Evolutionary conservation across 1,140 invertebrate genomes (phyloP).

Genomic region (Achroia grisella): DNA sequence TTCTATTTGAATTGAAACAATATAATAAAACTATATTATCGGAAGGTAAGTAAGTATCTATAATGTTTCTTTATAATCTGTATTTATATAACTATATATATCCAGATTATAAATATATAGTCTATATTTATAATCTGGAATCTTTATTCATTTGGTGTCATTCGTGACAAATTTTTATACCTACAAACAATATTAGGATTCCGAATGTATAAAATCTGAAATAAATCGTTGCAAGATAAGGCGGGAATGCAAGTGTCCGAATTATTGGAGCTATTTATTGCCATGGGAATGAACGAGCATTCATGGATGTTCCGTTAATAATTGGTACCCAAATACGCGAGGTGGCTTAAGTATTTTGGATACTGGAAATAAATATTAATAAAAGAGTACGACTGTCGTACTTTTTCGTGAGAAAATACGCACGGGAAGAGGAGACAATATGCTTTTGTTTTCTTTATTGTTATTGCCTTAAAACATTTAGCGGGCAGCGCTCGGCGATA

Average conservation of each 20-base stretch:
- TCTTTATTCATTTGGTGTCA: no score
- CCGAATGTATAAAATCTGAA: background rate
- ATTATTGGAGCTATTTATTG: constrained; percentile 17
- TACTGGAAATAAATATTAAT: constrained; percentile 62
- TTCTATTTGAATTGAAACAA: no score
- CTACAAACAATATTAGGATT: background rate
- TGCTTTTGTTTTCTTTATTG: constrained; percentile 72
- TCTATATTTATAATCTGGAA: no score
- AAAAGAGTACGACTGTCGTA: constrained; percentile 56
- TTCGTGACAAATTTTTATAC: no score
- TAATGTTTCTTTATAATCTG: no score
- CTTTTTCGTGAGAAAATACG: constrained; percentile 60
- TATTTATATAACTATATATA: no score
- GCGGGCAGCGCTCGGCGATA: constrained; percentile 47
- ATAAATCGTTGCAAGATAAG: constrained; percentile 11
- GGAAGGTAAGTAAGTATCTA: no score
- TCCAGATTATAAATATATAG: no score
- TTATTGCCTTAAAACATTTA: constrained; percentile 71
- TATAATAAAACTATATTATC: no score
- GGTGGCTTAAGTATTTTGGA: constrained; percentile 50
- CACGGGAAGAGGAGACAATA: constrained; percentile 55
- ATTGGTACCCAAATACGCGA: constrained; percentile 37
- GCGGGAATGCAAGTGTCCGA: constrained; percentile 9
- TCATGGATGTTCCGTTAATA: constrained; percentile 25
- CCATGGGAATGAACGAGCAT: constrained; percentile 4